Conservation (phyloP, 2,888 invertebrate genomes). For the Amphipyra berbera region DNA sequence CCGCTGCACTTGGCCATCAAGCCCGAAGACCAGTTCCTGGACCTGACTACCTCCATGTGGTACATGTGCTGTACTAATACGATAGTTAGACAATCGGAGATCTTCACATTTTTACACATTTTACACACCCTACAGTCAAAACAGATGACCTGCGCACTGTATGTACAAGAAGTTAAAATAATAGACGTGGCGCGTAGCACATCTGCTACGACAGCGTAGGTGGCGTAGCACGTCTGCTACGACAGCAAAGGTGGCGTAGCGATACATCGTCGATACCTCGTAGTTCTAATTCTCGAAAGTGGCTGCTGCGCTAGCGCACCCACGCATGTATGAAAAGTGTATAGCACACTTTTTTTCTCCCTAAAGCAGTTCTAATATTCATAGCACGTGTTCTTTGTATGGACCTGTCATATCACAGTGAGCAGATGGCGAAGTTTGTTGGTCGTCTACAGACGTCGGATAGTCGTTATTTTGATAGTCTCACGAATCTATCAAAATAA, state of each 20-base stretch:
- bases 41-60: slow-evolving; percentile 60
- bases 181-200: no score
- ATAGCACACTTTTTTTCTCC: background rate
- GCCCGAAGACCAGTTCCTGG: slow-evolving; percentile 7
- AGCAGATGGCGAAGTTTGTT: background rate
- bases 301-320: background rate
- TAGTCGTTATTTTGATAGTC: no score
- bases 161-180: no score
- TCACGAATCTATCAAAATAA: background rate
- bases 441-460: background rate
- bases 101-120: no score
- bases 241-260: background rate
- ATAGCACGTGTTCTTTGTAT: background rate
- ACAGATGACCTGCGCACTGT: no score
- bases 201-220: background rate
- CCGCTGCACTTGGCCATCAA: slow-evolving; percentile 70
- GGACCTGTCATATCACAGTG: background rate
- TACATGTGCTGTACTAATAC: slow-evolving; percentile 35
- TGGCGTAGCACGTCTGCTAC: background rate
- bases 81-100: no score
- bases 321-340: background rate
- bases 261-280: background rate
- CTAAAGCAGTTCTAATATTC: background rate
- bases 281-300: background rate
- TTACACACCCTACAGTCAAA: no score